Evolutionary conservation across 2,797 vertebrate species (phyloP).

Genomic region (Vireo griseus): DNA sequence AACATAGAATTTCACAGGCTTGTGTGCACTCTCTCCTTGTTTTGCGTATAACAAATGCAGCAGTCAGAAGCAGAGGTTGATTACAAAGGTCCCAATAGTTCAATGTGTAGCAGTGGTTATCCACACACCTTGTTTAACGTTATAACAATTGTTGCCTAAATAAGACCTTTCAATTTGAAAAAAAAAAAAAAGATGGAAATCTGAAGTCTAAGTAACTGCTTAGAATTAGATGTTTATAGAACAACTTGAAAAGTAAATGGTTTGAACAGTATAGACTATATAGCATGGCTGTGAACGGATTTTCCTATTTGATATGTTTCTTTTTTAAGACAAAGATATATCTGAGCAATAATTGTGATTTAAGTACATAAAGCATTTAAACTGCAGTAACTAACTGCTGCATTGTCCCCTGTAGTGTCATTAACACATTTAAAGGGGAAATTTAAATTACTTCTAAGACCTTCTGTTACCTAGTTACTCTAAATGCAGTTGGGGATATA

Average conservation of each 20-base stretch:
- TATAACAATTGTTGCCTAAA: neutral
- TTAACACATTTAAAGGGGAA: neutral
- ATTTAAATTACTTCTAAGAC: neutral
- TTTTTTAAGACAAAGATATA: neutral
- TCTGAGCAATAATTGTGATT: neutral
- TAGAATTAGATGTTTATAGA: neutral
- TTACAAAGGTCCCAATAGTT: neutral
- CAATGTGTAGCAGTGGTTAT: neutral
- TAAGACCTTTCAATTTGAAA: neutral
- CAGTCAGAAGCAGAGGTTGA: neutral
- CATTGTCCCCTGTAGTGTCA: neutral
- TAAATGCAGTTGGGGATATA: neutral
- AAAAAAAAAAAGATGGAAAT: neutral
- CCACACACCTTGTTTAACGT: neutral
- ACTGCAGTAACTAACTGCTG: neutral
- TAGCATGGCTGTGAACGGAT: neutral
- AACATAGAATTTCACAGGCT: neutral
- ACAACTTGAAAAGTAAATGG: neutral
- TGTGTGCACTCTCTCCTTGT: neutral
- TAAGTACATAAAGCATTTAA: neutral
- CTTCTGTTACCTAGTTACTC: neutral
- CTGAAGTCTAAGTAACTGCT: neutral
- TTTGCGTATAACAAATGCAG: neutral
- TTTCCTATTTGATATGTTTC: neutral
- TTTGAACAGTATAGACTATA: neutral